Evolutionary conservation across 2,888 invertebrate species (phyloP), one percentile per base, ranked within the genome.

Genomic region (Synergus itoensis): DNA sequence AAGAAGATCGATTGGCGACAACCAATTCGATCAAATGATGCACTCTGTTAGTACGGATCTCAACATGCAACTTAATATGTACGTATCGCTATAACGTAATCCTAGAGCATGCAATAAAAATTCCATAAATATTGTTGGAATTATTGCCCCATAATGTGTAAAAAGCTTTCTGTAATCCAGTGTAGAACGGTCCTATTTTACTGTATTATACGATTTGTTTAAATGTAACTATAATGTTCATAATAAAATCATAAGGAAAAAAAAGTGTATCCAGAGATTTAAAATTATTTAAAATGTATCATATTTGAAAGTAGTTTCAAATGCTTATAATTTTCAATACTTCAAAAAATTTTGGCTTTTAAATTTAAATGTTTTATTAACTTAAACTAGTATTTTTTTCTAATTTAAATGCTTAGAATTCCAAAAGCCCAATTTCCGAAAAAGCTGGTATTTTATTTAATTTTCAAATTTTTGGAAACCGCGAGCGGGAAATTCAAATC

Each of bases 1-100:
- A 81, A 95, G 96, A 88, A 93, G 93, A 81, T 95, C 96, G 91
- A 93, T 97, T n/a, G 98, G 98, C 0, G 93, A 94, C n/a, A 94
- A 94, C 69, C 94, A 95, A 12, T 98, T 97, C 91, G 95, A 96
- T 80, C 95, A 95, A 79, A 76, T 85, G 63, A 84, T 85, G 79
- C 65, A 65, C 21, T 45, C 62, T 7, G 41, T 84, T 76, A 69
- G 43, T 69, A 12, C 69, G 12, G 84, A 82, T 28, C 73, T 82
- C 21, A 53, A 81, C 57, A 73, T 82, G 48, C 83, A 84, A 62
- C 64, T 84, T 14, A 79, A 77, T 69, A 77, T 79, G 43, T 82
- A 81, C 53, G 69, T 84, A 28, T 63, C 77, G 45, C 73, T 73
- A 28, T 21, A 69, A 69, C 69, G 69, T 73, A 28, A 76, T 63